These are phyloP conservation scores for Brassicogethes aeneus DNA, from an alignment of 2,888 invertebrate species.

Conservation along the genomic window DNA sequence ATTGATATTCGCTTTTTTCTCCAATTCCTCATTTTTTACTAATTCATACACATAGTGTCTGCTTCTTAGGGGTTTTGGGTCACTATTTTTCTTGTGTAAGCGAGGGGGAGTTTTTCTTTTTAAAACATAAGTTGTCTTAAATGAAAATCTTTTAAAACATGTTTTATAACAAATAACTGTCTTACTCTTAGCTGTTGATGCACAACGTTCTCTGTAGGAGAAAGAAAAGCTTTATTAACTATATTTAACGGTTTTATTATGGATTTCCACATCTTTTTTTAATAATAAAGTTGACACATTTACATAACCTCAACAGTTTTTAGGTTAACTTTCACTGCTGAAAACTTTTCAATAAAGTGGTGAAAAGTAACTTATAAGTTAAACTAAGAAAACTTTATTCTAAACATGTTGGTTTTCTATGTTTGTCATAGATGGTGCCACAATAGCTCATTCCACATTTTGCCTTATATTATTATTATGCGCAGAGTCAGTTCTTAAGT, in stretches of 20 bases:
- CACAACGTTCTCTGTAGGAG: conserved; percentile 14
- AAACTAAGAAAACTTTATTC: too few relatives aligned
- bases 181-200: conserved; percentile 19
- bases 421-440: too few relatives aligned
- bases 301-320: too few relatives aligned
- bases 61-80: conserved; percentile 45
- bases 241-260: neutral
- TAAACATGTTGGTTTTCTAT: too few relatives aligned
- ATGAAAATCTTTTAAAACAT: conserved; percentile 7
- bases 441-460: too few relatives aligned
- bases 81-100: conserved; percentile 51
- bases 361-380: too few relatives aligned
- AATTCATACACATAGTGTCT: conserved; percentile 67
- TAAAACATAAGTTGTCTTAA: conserved; percentile 66
- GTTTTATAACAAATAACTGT: conserved; percentile 2
- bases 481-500: too few relatives aligned
- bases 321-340: too few relatives aligned
- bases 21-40: conserved; percentile 52
- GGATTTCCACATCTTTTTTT: neutral
- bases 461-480: too few relatives aligned
- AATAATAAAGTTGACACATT: too few relatives aligned
- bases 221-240: neutral
- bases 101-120: conserved; percentile 52
- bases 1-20: conserved; percentile 49
- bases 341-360: too few relatives aligned